phyloP scores from a whole-genome alignment of 2,888 invertebrate species.

The Notodonta ziczac region DNA sequence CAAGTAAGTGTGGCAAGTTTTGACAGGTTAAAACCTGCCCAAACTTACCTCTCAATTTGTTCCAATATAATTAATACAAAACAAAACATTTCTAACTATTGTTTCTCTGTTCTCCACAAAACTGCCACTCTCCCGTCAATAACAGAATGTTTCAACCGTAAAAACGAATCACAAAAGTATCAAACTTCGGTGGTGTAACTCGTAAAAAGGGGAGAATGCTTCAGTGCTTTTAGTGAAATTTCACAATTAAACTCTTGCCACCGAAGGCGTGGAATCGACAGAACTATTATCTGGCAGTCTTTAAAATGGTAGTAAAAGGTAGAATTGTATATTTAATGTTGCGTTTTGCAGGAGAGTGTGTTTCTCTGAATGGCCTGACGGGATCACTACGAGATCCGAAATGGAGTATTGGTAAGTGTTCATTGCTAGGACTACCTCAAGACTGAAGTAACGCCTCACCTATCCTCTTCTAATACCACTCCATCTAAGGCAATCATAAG shows the following conservation, averaged over 20 bases:
- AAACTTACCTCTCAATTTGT: background rate
- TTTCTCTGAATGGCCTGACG: conserved; percentile 94
- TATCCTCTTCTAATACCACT: too few species aligned
- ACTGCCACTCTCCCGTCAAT: conserved; percentile 4
- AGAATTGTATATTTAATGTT: conserved; percentile 14
- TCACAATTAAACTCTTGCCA: conserved; percentile 24
- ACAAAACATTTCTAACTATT: background rate
- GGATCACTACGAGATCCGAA: conserved; percentile 87
- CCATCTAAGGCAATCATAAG: too few species aligned
- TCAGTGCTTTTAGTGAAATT: conserved; percentile 22
- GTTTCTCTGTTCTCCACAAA: background rate
- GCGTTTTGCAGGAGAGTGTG: conserved; percentile 87
- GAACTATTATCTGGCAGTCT: conserved; percentile 26
- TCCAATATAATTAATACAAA: background rate
- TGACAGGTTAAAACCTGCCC: too few species aligned
- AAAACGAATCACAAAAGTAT: conserved; percentile 18
- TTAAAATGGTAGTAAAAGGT: conserved; percentile 14
- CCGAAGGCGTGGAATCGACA: conserved; percentile 19
- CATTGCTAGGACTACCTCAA: too few species aligned
- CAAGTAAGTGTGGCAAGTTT: too few species aligned
- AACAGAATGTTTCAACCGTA: conserved; percentile 8
- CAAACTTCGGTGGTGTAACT: conserved; percentile 9
- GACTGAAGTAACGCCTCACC: too few species aligned
- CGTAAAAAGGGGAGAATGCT: conserved; percentile 11
- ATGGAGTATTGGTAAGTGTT: conserved; percentile 90